Base-by-base conservation (phyloP, 1,140 invertebrate species). In the Halesus radiatus region DNA sequence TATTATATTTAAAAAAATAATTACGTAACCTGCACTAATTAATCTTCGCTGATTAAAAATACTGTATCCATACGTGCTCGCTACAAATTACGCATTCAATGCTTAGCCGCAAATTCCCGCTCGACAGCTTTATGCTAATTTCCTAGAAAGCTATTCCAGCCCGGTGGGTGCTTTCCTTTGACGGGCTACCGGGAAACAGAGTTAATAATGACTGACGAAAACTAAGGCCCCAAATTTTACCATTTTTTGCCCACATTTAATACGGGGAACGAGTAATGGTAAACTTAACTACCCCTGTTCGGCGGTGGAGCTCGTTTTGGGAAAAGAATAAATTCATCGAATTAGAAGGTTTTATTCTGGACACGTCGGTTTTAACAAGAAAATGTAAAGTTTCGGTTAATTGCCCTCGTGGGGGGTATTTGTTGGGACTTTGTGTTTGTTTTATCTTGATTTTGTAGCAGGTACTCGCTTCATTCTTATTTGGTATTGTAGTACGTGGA, bases 71-170 rank as follows among this genome's bases (percentile, higher is more conserved):
- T 45, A 10, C 37, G 37, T 45, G 13, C 37, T 45, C 37, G 0
- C 13, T 8, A 45, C 8, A 45, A 45, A 45, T 45, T 45, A 45
- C 10, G 1, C 37, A 45, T 8, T 45, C 37, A 66, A 29, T 29
- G 32, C 26, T 66, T 66, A 3, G 18, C 3, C 0, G 62, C 26
- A 37, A 66, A 66, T 10, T 66, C 26, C 29, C 10, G 15, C 4
- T 70, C 37, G 62, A 64, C 29, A 52, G 37, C 37, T 70, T 70
- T 70, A 70, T 70, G 66, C 23, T 18, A 45, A 70, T 70, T 64
- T 52, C 66, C 37, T 6, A 22, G 66, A 70, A 70, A 70, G 66
- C 66, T 70, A 70, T 70, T 70, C 32, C 66, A 18, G 18, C 37
- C 26, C 8, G n/a, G n/a, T 29, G 60, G n/a, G 66, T 66, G 45